Base-by-base conservation (phyloP, 64 coral and sea anemone species). In the Pachyseris speciosa region DNA sequence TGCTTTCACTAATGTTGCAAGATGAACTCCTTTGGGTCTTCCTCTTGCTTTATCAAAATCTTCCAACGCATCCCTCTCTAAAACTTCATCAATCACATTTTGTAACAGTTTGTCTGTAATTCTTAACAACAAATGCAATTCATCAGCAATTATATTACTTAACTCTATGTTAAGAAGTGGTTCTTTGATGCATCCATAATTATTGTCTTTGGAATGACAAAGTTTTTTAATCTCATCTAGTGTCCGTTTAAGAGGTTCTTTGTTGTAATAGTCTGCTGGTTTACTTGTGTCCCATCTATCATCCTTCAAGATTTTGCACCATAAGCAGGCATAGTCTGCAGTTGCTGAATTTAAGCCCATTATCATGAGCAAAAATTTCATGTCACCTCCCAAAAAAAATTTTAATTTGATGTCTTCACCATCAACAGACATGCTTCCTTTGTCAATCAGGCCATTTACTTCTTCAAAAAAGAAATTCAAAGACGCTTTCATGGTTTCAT, bases 41-140 rank as follows among this genome's bases (percentile, higher is more conserved):
- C 27, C 60, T 29, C 68, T 76, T 12, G 70, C 22, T 13, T 88
- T 94, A 19, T 80, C 37, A 30, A 34, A 71, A 38, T 94, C 85
- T 26, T 84, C 67, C 31, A 71, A 61, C 17, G 55, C 67, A 84
- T 94, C 86, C 70, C 69, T 89, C 38, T 89, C 85, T 64, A 92
- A 25, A 17, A 84, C 78, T 60, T 92, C 90, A 74, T 85, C 90
- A 32, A 92, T 64, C 9, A 74, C 33, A 70, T 92, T 75, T 48
- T 85, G 47, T 39, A 92, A 51, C 28, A 72, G 60, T 61, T 34
- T 92, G 78, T 88, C 86, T 16, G 49, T 88, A 19, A 75, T 58
- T 45, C 71, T 50, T 37, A 87, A 55, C 29, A 87, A 49, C 44
- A 73, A 36, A 87, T 87, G 85, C 10, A 87, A 28, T 70, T 87